These are phyloP conservation scores for Eilema depressum DNA, from an alignment of 2,888 invertebrate species.

Conservation along the genomic window DNA sequence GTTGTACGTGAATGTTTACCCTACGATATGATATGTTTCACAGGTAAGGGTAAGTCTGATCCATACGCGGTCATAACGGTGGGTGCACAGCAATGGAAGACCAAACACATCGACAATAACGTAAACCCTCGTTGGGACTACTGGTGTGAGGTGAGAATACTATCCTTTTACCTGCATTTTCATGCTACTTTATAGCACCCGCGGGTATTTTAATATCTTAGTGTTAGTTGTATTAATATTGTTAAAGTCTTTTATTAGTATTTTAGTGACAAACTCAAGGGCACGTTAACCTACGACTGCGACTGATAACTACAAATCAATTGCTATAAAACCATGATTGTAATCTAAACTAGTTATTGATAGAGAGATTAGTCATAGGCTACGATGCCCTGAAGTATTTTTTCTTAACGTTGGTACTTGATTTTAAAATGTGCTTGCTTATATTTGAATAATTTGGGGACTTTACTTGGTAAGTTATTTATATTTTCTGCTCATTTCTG, in stretches of 20 bases:
- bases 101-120: conserved; percentile 97
- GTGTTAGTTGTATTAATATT: conserved; percentile 21
- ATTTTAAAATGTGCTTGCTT: conserved; percentile 52
- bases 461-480: conserved; percentile 43
- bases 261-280: conserved; percentile 7
- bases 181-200: conserved; percentile 38
- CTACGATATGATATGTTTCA: conserved; percentile 52
- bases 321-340: background rate
- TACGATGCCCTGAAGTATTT: background rate
- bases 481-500: conserved; percentile 61
- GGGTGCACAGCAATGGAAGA: conserved; percentile 97
- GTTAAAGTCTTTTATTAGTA: conserved; percentile 9
- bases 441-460: conserved; percentile 44
- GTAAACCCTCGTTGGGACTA: conserved; percentile 99
- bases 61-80: conserved; percentile 97
- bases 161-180: conserved; percentile 25
- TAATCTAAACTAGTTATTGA: background rate
- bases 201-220: conserved; percentile 34
- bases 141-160: conserved; percentile 95
- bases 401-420: conserved; percentile 38
- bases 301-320: background rate
- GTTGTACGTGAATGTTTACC: background rate
- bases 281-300: conserved; percentile 8
- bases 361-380: conserved; percentile 10
- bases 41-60: conserved; percentile 98